Conservation (phyloP, 2,797 vertebrate genomes). For the Parotocinclus haroldoi region DNA sequence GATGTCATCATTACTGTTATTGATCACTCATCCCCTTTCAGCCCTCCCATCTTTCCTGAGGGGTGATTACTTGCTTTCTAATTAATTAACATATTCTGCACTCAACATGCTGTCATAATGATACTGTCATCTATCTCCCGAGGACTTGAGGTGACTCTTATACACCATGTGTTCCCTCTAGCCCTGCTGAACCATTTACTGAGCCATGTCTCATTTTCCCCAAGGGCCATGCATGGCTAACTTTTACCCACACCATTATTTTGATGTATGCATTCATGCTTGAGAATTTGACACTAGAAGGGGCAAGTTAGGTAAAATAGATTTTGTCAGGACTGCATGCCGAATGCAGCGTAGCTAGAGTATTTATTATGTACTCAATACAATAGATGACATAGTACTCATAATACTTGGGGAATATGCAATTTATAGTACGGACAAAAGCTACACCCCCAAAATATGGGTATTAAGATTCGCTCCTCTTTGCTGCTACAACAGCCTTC, state of each 20-base stretch:
- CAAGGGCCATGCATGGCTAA: constrained; percentile 7
- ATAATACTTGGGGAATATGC: neutral
- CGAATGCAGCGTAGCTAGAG: too few relatives aligned
- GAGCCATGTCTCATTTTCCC: constrained; percentile 26
- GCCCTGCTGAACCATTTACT: constrained; percentile 20
- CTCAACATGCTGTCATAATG: constrained; percentile 49
- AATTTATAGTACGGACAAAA: too few relatives aligned
- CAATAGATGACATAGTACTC: constrained; percentile 24
- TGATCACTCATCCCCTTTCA: constrained; percentile 43
- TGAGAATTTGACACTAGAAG: constrained; percentile 18
- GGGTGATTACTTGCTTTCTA: constrained; percentile 49
- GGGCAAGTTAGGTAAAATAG: constrained; percentile 21
- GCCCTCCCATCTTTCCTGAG: constrained; percentile 40
- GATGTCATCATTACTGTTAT: constrained; percentile 47
- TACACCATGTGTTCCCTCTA: constrained; percentile 28
- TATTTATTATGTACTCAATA: too few relatives aligned
- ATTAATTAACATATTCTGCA: constrained; percentile 50
- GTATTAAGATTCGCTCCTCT: too few relatives aligned
- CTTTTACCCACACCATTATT: constrained; percentile 25
- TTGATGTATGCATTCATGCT: constrained; percentile 23
- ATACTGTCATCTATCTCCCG: constrained; percentile 43
- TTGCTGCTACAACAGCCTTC: too few relatives aligned
- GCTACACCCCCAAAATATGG: neutral
- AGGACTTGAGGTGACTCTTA: constrained; percentile 29
- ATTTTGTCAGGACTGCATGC: constrained; percentile 12